Conservation (phyloP, 1,140 invertebrate genomes). For the Drosophila punjabiensis region DNA sequence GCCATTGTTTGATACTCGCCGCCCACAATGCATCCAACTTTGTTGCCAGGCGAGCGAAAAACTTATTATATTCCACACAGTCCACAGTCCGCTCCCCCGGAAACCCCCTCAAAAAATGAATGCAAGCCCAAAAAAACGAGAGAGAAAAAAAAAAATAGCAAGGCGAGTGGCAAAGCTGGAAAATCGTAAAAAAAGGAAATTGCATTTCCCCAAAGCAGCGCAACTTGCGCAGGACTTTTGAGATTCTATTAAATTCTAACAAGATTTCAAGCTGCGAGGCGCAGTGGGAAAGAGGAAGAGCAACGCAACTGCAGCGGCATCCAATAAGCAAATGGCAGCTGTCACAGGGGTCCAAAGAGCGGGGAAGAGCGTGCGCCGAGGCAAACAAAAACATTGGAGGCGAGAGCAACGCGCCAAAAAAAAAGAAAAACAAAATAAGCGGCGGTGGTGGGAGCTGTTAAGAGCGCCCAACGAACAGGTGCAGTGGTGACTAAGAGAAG, state of each 20-base stretch:
- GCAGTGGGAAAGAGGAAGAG: constrained; percentile 7
- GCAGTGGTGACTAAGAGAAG: constrained; percentile 29
- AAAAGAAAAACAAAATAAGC: constrained; percentile 31
- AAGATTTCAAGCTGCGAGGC: constrained; percentile 77
- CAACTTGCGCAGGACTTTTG: constrained; percentile 81
- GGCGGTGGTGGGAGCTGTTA: background rate
- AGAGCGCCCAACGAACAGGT: constrained; percentile 66
- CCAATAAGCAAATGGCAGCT: constrained; percentile 76
- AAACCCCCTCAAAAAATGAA: constrained; percentile 59
- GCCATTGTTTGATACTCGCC: constrained; percentile 44
- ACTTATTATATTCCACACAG: constrained; percentile 67
- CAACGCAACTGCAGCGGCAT: constrained; percentile 53
- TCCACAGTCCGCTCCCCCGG: constrained; percentile 8
- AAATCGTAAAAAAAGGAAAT: constrained; percentile 81
- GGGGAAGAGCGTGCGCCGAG: constrained; percentile 1
- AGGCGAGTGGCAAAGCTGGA: constrained; percentile 45
- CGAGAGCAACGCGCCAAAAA: constrained; percentile 39
- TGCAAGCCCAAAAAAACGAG: constrained; percentile 53
- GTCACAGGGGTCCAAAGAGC: constrained; percentile 30
- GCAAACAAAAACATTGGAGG: constrained; percentile 62
- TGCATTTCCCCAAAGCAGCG: constrained; percentile 77
- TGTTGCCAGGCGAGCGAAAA: constrained; percentile 69
- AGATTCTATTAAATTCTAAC: constrained; percentile 83
- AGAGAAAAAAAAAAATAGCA: constrained; percentile 36
- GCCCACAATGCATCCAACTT: constrained; percentile 67